Percentiles rank a stretch among this genome's conserved stretches.
phyloP scores from a whole-genome alignment of 64 coral and sea anemone species.

The Montipora cactus region DNA sequence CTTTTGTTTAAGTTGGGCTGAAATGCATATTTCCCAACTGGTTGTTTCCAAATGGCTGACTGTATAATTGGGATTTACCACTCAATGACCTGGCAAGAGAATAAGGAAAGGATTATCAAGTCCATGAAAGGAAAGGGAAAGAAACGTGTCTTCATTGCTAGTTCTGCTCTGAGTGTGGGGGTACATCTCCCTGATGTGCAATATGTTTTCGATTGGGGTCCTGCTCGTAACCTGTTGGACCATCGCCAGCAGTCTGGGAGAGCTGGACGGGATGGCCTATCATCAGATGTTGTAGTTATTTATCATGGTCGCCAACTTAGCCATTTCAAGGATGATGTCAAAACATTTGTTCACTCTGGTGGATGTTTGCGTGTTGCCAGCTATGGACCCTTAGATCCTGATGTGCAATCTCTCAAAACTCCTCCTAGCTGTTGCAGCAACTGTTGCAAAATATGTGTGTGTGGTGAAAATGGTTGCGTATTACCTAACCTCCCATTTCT shows the following conservation, averaged over 20 bases:
- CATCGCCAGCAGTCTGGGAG: slow-evolving; percentile 48
- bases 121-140: slow-evolving; percentile 32
- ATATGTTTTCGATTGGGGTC: no score
- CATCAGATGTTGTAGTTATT: no score
- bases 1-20: slow-evolving; percentile 5
- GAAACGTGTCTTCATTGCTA: slow-evolving; percentile 23
- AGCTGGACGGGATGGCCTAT: slow-evolving; percentile 28
- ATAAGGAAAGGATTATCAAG: slow-evolving; percentile 23
- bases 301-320: no score
- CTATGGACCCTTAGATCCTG: no score
- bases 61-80: slow-evolving; percentile 55
- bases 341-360: no score
- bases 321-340: no score
- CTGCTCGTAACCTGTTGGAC: slow-evolving; percentile 32
- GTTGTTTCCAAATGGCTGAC: not conserved
- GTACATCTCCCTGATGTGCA: no score
- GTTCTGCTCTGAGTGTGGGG: slow-evolving; percentile 51
- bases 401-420: not conserved
- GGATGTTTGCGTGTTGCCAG: no score
- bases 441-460: no score
- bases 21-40: no score
- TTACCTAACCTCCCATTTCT: no score
- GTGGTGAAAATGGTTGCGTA: no score
- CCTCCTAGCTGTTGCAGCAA: slow-evolving; percentile 22
- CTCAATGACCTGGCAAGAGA: slow-evolving; percentile 3